These are phyloP conservation scores for Triplophysa dalaica DNA, from an alignment of 2,113 vertebrate species.

Conservation along the genomic window DNA sequence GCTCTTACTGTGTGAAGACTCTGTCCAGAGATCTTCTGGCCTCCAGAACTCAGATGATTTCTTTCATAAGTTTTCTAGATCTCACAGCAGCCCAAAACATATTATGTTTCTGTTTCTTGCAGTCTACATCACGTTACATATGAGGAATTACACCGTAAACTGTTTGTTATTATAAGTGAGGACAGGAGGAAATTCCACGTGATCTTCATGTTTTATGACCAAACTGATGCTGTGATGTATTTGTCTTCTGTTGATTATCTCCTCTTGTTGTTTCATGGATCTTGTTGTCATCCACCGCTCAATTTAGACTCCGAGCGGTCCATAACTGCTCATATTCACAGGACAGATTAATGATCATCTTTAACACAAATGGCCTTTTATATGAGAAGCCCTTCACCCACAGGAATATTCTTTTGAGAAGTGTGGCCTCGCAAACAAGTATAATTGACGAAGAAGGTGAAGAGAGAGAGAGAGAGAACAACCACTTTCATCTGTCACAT, in stretches of 20 bases:
- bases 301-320: not conserved
- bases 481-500: constrained; percentile 67
- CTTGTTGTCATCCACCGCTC: constrained; percentile 24
- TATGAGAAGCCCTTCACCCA: constrained; percentile 40
- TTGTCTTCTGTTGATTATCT: no score
- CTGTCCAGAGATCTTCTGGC: not conserved
- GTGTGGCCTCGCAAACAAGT: constrained; percentile 35
- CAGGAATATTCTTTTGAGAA: constrained; percentile 49
- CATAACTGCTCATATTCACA: constrained; percentile 43
- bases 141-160: not conserved
- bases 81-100: constrained; percentile 32
- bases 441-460: constrained; percentile 31
- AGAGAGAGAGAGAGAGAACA: constrained; percentile 26
- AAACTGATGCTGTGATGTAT: no score
- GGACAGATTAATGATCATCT: constrained; percentile 58
- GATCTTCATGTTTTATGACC: no score
- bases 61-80: constrained; percentile 5
- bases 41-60: constrained; percentile 14
- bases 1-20: not conserved
- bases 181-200: no score
- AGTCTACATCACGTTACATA: constrained; percentile 24
- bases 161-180: not conserved
- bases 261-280: not conserved
- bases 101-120: constrained; percentile 29
- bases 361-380: constrained; percentile 62